Conservation (phyloP, 1,140 invertebrate genomes). For the Neodiprion pinetum region DNA sequence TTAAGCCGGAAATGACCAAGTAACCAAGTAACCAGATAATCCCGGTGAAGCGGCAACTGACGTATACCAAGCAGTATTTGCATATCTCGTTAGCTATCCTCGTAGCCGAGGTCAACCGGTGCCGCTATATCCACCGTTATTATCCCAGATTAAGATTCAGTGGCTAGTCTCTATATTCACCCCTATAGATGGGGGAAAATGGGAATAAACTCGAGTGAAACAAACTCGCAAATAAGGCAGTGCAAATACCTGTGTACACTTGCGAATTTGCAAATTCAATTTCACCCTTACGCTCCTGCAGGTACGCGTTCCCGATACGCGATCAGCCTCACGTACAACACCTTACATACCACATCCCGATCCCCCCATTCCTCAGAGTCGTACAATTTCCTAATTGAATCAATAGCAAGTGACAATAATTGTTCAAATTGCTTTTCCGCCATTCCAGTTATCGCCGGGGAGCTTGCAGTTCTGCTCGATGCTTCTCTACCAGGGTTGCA, state of each 20-base stretch:
- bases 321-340: background rate
- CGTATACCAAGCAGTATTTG: constrained; percentile 17
- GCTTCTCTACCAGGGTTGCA: constrained; percentile 53
- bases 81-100: constrained; percentile 23
- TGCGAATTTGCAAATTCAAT: constrained; percentile 1
- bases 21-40: constrained; percentile 17
- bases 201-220: too few relatives aligned
- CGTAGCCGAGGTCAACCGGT: constrained; percentile 14
- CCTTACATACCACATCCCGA: background rate
- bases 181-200: too few relatives aligned
- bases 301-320: background rate
- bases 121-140: background rate
- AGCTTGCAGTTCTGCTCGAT: constrained; percentile 57
- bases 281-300: background rate
- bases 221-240: background rate
- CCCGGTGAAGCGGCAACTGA: constrained; percentile 22
- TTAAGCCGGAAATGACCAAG: background rate
- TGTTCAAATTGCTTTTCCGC: background rate
- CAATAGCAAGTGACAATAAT: background rate
- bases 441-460: constrained; percentile 19
- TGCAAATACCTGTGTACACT: constrained; percentile 14
- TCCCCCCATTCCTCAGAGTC: background rate
- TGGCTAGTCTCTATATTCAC: background rate
- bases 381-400: background rate
- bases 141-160: constrained; percentile 3